Conservation (phyloP, 2,113 vertebrate species). For the Pristiophorus japonicus region DNA sequence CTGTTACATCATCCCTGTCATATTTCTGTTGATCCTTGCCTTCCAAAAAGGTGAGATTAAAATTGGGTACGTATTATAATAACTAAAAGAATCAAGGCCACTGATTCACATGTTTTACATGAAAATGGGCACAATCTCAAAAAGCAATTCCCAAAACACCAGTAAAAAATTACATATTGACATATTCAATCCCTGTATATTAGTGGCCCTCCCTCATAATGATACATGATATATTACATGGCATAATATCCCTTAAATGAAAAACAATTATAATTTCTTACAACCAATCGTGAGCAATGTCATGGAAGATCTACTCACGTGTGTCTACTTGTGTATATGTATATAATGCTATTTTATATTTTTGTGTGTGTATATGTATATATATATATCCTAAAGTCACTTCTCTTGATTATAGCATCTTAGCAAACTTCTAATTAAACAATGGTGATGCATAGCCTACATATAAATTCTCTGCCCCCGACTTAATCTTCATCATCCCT, state of each 20-base stretch:
- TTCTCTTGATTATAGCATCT: not conserved
- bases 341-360: not conserved
- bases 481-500: not conserved
- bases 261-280: no score
- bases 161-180: not conserved
- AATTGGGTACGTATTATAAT: not conserved
- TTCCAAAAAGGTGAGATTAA: not conserved
- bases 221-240: not conserved
- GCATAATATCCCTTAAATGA: not conserved
- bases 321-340: not conserved
- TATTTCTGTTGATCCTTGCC: not conserved
- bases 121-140: not conserved
- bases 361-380: not conserved
- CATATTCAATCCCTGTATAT: not conserved
- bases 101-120: not conserved
- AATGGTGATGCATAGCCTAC: not conserved
- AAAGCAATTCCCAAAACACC: not conserved
- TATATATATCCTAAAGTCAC: not conserved
- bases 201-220: not conserved
- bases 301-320: not conserved
- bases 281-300: not conserved
- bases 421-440: not conserved
- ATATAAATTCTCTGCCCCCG: not conserved
- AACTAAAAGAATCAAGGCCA: not conserved
- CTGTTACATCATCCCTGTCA: no score